Evolutionary conservation across 2,888 invertebrate genomes (phyloP), one percentile per base, ranked within the genome.

Genomic region (Orchesellides sinensis): DNA sequence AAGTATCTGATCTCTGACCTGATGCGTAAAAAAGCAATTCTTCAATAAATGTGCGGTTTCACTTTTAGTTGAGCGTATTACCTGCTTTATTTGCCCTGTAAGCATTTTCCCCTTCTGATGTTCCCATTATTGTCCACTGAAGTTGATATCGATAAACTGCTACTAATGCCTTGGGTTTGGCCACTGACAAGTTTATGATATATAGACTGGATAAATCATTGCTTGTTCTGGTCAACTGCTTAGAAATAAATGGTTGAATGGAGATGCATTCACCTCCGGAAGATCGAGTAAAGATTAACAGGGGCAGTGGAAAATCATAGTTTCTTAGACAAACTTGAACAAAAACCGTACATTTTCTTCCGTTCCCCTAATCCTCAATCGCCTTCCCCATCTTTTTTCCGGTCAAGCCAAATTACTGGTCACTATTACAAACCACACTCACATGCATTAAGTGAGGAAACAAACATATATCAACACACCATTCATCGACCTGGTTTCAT

Each of bases 191-290:
- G 40, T 61, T 61, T 61, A 73, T 73, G 73, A 73, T 61, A 73
- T 73, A 73, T 73, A 19, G 61, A 49, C n/a, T 19, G 74, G 63
- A 74, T 74, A 74, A 74, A 74, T 74, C 74, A 74, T 74, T 74
- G 17, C 54, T 54, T 29, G 73, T 63, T 73, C 63, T 73, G 73
- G 63, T 73, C 73, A 73, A 61, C 52, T 61, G 49, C 63, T 72
- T 59, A 25, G 59, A 72, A 72, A 29, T 23, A 23, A 40, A 59
- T 45, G 73, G 73, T 73, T 61, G 73, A 63, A 47, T 59, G 49
- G 61, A 73, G 73, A 27, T 59, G 56, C 47, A 70, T 35, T 23
- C 59, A 56, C 56, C 40, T 70, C 29, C 40, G 49, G 52, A 69
- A 35, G 56, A 70, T 56, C 56, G 23, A 59, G 70, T 70, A 70